Base-by-base conservation (phyloP, 2,113 vertebrate genomes). In the Sturnira hondurensis region DNA sequence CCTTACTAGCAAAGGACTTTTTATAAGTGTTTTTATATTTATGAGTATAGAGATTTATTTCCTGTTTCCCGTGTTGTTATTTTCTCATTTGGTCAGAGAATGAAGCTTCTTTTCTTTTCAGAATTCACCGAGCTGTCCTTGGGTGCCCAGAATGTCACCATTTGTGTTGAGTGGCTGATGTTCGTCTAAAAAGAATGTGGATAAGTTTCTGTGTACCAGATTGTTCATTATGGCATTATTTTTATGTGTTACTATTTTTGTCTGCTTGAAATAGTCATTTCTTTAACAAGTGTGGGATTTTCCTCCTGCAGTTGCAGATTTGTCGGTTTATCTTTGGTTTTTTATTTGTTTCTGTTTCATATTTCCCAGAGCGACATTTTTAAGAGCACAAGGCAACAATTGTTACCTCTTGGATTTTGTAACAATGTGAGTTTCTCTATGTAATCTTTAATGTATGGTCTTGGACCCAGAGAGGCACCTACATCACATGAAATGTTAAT, bases 1-100 rank as follows among this genome's bases (percentile, higher is more conserved):
- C 92, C 85, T 93, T 92, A 96, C 92, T 92, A 96, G 77, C 84
- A 91, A 20, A 85, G 81, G 89, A 50, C 76, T 61, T 84, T 83
- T 93, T 94, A 67, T 92, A 87, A 91, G 91, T 88, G 28, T 84
- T 92, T 93, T 95, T 90, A 54, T 93, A 70, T 89, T 89, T 96
- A 92, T 86, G 41, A 82, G 47, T 22, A 33, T 5, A 14, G 81
- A 84, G 54, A 97, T 84, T 93, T 93, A 82, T 95, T 93, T 93
- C 83, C 54, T 67, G 76, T 77, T 71, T 80, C 70, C 63, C 78
- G 74, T 54, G 41, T 89, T 71, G 11, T 80, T 91, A 74, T 92
- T 94, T 84, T 80, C 82, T 96, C 52, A 77, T 88, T 61, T 87
- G 58, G 74, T 76, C 47, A 43, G 33, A 26, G 71, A 89, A 85